A percentile compares a stretch with the other conserved stretches of the same genome.
These are phyloP conservation scores for Phrixothrix hirtus DNA, from an alignment of 2,888 invertebrate species.

Conservation along the genomic window DNA sequence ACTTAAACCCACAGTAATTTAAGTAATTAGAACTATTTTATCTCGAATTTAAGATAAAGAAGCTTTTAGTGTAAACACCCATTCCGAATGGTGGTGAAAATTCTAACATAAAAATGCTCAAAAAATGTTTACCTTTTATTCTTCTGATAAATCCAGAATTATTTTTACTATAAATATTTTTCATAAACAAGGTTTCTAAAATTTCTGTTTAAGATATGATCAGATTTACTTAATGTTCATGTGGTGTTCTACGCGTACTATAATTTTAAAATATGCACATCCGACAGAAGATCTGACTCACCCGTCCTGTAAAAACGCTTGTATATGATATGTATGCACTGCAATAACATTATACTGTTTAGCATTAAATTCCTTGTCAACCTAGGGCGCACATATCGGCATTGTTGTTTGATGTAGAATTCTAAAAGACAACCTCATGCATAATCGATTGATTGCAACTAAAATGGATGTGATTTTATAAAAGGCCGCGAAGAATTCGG, in stretches of 20 bases:
- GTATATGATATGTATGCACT: slow-evolving; percentile 31
- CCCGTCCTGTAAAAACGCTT: slow-evolving; percentile 31
- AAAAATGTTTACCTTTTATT: slow-evolving; percentile 21
- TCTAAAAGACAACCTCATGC: slow-evolving; percentile 25
- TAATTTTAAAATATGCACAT: slow-evolving; percentile 22
- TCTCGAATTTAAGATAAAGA: slow-evolving; percentile 28
- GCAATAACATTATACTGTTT: slow-evolving; percentile 35
- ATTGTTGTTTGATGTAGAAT: slow-evolving; percentile 17
- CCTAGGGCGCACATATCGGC: slow-evolving; percentile 28
- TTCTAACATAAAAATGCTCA: slow-evolving; percentile 27
- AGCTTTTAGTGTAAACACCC: slow-evolving; percentile 34
- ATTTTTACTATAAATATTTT: slow-evolving; percentile 8
- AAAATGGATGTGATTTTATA: slow-evolving; percentile 12
- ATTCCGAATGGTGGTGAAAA: slow-evolving; percentile 35
- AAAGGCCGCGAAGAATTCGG: slow-evolving; percentile 6
- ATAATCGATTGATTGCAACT: slow-evolving; percentile 24
- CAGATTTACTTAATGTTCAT: slow-evolving; percentile 6
- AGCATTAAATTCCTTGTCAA: slow-evolving; percentile 39
- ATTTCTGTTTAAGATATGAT: slow-evolving; percentile 6
- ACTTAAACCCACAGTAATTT: slow-evolving; percentile 26
- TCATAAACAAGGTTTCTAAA: slow-evolving; percentile 1
- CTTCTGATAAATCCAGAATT: slow-evolving; percentile 2
- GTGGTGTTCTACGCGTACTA: slow-evolving; percentile 11
- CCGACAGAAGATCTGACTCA: slow-evolving; percentile 22
- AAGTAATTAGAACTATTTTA: slow-evolving; percentile 26